Percentiles rank a stretch among this genome's conserved stretches.
phyloP scores from a whole-genome alignment of 2,888 invertebrate species.

The Cheilosia vernalis region DNA sequence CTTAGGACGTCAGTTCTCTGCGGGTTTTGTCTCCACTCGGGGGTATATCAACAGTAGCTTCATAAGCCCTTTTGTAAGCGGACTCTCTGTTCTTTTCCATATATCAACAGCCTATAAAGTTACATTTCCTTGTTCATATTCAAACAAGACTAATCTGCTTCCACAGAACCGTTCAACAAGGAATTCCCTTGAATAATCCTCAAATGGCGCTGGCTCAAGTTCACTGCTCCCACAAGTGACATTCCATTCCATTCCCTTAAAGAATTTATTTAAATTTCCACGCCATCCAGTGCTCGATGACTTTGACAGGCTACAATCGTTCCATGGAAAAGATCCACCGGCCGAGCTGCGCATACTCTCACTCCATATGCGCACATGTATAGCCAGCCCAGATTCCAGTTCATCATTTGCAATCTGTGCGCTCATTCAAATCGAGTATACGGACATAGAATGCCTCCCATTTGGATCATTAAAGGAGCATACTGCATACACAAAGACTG shows the following conservation, averaged over 20 bases:
- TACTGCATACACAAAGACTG: neutral
- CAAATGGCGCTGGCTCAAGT: conserved; percentile 53
- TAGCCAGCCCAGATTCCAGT: conserved; percentile 67
- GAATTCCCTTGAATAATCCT: conserved; percentile 36
- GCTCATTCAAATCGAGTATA: conserved; percentile 65
- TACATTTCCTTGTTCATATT: neutral
- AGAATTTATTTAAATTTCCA: conserved; percentile 74
- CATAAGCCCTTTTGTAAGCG: too few species aligned
- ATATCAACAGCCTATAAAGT: too few species aligned
- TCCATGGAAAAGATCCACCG: conserved; percentile 17
- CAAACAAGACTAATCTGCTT: neutral
- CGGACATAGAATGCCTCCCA: conserved; percentile 52
- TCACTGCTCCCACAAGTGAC: conserved; percentile 49
- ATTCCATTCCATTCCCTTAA: conserved; percentile 40
- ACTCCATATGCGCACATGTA: conserved; percentile 58
- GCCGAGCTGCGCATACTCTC: neutral
- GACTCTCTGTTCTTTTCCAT: too few species aligned
- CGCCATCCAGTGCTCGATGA: conserved; percentile 57
- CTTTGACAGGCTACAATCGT: conserved; percentile 69
- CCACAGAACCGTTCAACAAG: conserved; percentile 32
- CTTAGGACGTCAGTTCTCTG: too few species aligned
- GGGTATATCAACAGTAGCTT: too few species aligned
- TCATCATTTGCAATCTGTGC: conserved; percentile 69
- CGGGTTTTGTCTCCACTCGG: too few species aligned
- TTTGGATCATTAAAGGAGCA: conserved; percentile 70